A percentile compares a stretch with the other conserved stretches of the same genome.
phyloP scores from a whole-genome alignment of 2,113 vertebrate genomes.

The Platycercus adscitus region DNA sequence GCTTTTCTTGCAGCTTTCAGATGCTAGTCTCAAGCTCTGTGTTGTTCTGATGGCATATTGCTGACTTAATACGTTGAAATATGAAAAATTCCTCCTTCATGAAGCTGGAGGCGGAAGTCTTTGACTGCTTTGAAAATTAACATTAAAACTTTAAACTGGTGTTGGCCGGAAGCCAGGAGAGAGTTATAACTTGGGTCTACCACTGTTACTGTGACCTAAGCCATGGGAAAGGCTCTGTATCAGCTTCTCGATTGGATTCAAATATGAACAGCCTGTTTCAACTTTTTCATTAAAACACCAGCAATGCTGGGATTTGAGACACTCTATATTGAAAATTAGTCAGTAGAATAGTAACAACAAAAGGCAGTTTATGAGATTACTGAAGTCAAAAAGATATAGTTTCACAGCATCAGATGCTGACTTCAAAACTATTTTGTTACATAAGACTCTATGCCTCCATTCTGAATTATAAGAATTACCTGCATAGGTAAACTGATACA shows the following conservation, averaged over 20 bases:
- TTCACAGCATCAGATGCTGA: not conserved
- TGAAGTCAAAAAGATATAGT: not conserved
- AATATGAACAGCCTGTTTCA: not conserved
- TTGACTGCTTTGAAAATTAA: not conserved
- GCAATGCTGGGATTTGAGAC: not conserved
- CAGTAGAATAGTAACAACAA: not conserved
- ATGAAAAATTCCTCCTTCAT: not conserved
- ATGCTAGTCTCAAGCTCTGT: not conserved
- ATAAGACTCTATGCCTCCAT: not conserved
- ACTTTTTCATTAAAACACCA: not conserved
- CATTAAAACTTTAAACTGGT: not conserved
- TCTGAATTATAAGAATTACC: not conserved
- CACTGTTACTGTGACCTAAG: not conserved
- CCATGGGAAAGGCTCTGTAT: not conserved
- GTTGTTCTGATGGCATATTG: not conserved
- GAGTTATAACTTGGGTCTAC: not conserved
- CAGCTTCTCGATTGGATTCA: rapidly evolving
- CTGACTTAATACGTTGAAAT: not conserved
- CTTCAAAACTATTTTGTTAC: not conserved
- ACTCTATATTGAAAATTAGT: not conserved
- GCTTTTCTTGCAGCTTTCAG: not conserved
- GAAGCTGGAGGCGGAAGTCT: not conserved
- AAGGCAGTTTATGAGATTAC: not conserved
- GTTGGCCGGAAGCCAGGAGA: not conserved
- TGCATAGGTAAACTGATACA: not conserved